Conservation (phyloP, 2,113 vertebrate species). For the Leucosticte australis region DNA sequence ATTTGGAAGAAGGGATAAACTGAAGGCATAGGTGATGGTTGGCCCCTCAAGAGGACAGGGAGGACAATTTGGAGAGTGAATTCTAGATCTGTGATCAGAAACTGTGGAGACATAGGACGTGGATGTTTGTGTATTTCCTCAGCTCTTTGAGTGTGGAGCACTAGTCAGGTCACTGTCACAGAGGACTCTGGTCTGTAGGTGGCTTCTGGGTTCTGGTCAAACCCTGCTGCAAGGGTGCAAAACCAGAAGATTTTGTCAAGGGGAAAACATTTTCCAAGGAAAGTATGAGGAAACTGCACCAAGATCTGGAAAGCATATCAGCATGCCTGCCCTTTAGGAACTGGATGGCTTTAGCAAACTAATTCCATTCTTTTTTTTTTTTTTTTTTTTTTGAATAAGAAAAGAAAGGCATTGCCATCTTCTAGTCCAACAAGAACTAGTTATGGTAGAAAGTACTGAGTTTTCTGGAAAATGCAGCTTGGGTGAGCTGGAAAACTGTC, state of each 20-base stretch:
- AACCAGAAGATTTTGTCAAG: background rate
- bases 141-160: background rate
- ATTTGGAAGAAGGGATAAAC: background rate
- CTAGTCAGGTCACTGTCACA: background rate
- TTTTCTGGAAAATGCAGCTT: slow-evolving; percentile 1
- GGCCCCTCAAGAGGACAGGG: background rate
- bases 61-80: background rate
- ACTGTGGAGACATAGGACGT: accelerated
- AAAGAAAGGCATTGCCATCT: background rate
- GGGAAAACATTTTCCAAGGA: background rate
- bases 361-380: background rate
- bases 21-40: background rate
- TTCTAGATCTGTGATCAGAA: background rate
- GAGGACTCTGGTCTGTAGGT: background rate
- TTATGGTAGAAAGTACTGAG: background rate
- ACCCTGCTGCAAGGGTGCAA: background rate
- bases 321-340: background rate
- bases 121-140: background rate
- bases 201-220: background rate
- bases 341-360: background rate
- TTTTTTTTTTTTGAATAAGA: background rate
- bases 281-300: background rate
- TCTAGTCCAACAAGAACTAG: background rate
- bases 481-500: slow-evolving; percentile 14
- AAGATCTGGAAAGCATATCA: background rate